phyloP scores from a whole-genome alignment of 64 coral and sea anemone species.

The Montipora foliosa region DNA sequence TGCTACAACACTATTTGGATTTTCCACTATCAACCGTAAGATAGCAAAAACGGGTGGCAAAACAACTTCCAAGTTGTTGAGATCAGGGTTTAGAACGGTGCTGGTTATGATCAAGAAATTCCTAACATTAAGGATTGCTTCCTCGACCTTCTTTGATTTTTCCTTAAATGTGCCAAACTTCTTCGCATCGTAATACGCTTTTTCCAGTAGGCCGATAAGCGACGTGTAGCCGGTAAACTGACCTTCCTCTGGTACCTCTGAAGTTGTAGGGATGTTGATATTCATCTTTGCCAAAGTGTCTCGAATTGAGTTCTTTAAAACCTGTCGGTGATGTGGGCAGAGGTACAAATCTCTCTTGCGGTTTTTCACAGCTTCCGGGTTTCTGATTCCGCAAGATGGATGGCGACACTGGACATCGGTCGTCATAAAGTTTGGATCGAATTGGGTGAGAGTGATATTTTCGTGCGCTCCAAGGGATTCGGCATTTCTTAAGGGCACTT shows the following conservation, averaged over 20 bases:
- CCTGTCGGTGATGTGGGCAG: slow-evolving; percentile 38
- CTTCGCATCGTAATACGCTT: slow-evolving; percentile 11
- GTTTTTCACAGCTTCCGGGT: background rate
- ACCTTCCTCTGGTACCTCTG: background rate
- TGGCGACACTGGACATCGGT: slow-evolving; percentile 33
- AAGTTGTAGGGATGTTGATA: background rate
- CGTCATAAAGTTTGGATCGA: slow-evolving; percentile 59
- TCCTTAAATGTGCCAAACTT: background rate
- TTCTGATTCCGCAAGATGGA: slow-evolving; percentile 20
- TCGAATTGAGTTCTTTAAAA: background rate
- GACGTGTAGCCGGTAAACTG: slow-evolving; percentile 46
- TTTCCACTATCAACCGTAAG: background rate
- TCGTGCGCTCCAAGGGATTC: slow-evolving; percentile 1
- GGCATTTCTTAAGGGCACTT: slow-evolving; percentile 37
- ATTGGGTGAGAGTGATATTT: slow-evolving; percentile 23
- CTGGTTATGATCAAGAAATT: slow-evolving; percentile 50
- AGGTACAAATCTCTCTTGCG: slow-evolving; percentile 64
- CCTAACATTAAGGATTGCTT: slow-evolving; percentile 23
- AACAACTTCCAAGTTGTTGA: background rate
- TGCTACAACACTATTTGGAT: too few relatives aligned
- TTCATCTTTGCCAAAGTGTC: background rate
- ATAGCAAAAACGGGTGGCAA: background rate
- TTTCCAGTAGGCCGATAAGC: slow-evolving; percentile 34
- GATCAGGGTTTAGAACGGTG: slow-evolving; percentile 6
- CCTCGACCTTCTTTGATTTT: slow-evolving; percentile 6